These are phyloP conservation scores for Acleris holmiana DNA, from an alignment of 2,888 invertebrate species.

Conservation along the genomic window DNA sequence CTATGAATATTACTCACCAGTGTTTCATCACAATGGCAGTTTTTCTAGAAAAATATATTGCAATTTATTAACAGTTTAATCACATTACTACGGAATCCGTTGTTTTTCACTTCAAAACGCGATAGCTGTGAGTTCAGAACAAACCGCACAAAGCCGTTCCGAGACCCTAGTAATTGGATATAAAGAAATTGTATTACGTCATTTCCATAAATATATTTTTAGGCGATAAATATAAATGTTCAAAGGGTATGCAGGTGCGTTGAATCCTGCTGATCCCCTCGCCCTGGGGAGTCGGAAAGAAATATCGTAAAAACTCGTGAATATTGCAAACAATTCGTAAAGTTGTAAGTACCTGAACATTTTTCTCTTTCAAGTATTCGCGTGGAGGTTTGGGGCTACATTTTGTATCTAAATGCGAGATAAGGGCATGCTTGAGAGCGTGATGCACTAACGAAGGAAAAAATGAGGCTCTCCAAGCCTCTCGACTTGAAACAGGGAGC, in stretches of 20 bases:
- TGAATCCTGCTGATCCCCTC: conserved; percentile 62
- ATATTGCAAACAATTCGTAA: conserved; percentile 67
- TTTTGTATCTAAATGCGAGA: conserved; percentile 45
- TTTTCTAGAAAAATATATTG: not conserved
- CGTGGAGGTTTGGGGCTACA: conserved; percentile 48
- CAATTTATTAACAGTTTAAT: not conserved
- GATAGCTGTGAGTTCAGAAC: conserved; percentile 2
- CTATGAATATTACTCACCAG: not conserved
- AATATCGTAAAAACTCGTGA: conserved; percentile 73
- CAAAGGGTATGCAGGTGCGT: conserved; percentile 69
- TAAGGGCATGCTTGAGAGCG: conserved; percentile 43
- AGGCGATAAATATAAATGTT: conserved; percentile 60
- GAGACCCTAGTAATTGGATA: conserved; percentile 19
- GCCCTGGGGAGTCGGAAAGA: conserved; percentile 59
- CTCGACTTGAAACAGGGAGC: conserved; percentile 30
- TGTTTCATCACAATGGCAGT: too few relatives aligned
- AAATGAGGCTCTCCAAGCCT: conserved; percentile 52
- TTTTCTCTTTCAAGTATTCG: conserved; percentile 58
- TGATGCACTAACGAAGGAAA: conserved; percentile 52
- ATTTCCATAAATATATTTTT: conserved; percentile 50
- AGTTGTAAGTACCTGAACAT: conserved; percentile 62
- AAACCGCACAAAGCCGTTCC: conserved; percentile 11
- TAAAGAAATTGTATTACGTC: conserved; percentile 25
- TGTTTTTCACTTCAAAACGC: not conserved
- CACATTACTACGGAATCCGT: not conserved